Base-by-base conservation (phyloP, 92 coral and sea anemone species). In the Porites lobata region DNA sequence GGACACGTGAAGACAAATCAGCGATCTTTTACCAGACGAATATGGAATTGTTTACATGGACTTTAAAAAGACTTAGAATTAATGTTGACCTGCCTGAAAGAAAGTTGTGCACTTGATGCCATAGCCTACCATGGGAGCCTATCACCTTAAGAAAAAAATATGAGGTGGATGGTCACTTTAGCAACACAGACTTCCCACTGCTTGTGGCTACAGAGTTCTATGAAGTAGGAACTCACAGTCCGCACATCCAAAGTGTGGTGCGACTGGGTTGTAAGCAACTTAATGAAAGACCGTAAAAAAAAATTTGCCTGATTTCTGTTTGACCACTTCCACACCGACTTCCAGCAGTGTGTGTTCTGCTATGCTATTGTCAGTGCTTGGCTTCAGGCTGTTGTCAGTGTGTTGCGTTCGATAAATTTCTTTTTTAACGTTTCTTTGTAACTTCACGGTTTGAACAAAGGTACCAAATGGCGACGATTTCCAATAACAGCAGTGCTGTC, bases 171-270 rank as follows among this genome's bases (percentile, higher is more conserved):
- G 78, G 58, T 12, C 70, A 58, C 0, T 92, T 89, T 73, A 54
- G 83, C 51, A 63, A 69, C 50, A 69, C 50, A 82, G 76, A 85
- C 29, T 85, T 92, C 47, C 93, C 86, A 62, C 50, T 92, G 1
- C 69, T 88, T 10, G 87, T 87, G 6, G 95, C 95, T 11, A 89
- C 95, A 8, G 91, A 92, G 69, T 86, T 93, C 7, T 90, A 75
- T 43, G 91, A 93, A 61, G 89, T 93, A 7, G 94, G 94, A 1
- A 90, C 90, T n/a, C 94, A 93, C 70, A 86, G 83, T 50, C 96
- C 94, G 17, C 96, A 90, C 57, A 92, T 93, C 1, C 79, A 90
- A 62, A 75, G 70, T 56, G 85, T 83, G 7, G 29, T 87, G 13
- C 75, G 89, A 19, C 19, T 88, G 62, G 93, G 93, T 12, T 90